Evolutionary conservation across 2,888 invertebrate genomes (phyloP).

Genomic region (Orchestes rusci): DNA sequence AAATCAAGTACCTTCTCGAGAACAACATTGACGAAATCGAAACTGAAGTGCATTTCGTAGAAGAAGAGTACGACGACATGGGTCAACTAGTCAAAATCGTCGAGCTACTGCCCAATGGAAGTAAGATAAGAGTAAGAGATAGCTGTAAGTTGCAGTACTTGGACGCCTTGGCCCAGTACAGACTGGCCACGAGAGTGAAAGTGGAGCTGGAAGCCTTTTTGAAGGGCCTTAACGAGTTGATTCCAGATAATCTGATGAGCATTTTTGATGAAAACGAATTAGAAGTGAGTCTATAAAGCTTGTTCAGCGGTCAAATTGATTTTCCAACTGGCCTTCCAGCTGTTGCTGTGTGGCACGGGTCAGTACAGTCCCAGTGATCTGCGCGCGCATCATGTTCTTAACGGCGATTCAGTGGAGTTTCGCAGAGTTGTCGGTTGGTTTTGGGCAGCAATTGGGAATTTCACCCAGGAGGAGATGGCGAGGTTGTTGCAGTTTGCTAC

Average conservation of each 20-base stretch:
- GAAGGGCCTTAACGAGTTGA: conserved; percentile 82
- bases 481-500: conserved; percentile 87
- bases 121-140: conserved; percentile 67
- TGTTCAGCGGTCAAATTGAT: conserved; percentile 6
- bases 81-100: conserved; percentile 70
- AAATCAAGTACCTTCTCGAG: conserved; percentile 87
- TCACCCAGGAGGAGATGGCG: conserved; percentile 89
- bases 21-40: conserved; percentile 75
- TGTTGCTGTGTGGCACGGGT: conserved; percentile 87
- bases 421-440: conserved; percentile 82
- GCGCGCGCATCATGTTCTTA: conserved; percentile 79
- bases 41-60: conserved; percentile 80
- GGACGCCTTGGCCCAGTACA: conserved; percentile 83
- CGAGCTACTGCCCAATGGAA: conserved; percentile 79
- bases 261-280: conserved; percentile 95
- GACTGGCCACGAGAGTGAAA: conserved; percentile 73
- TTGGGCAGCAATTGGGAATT: conserved; percentile 84
- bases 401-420: conserved; percentile 76
- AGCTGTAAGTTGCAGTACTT: conserved; percentile 74
- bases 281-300: conserved; percentile 56
- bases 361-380: conserved; percentile 88
- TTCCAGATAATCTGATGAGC: conserved; percentile 86
- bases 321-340: conserved; percentile 48
- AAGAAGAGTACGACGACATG: conserved; percentile 76
- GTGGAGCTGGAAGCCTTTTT: conserved; percentile 83